phyloP scores from a whole-genome alignment of 2,113 vertebrate species.

The Cathartes aura region DNA sequence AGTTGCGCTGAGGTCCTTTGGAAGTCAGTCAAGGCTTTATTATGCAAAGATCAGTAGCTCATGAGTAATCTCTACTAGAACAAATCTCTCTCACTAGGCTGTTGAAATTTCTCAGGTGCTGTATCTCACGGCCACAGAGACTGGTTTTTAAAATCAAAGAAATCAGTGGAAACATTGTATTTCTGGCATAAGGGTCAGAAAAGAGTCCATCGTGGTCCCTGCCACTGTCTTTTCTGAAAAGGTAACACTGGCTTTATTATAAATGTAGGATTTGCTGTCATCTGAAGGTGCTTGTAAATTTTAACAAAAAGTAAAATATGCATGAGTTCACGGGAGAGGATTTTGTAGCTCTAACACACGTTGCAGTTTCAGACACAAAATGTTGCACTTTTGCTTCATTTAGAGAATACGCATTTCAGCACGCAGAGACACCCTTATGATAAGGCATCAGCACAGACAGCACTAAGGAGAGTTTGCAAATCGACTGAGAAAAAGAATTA shows the following conservation, averaged over 20 bases:
- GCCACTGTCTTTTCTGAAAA: not conserved
- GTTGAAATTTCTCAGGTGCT: not conserved
- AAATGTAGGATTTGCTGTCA: not conserved
- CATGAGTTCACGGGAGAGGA: not conserved
- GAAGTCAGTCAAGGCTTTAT: conserved; percentile 22
- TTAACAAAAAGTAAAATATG: not conserved
- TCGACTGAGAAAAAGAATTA: not conserved
- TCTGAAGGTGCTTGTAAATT: not conserved
- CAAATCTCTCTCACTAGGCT: not conserved
- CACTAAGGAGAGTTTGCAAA: not conserved
- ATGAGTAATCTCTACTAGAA: not conserved
- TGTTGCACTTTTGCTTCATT: not conserved
- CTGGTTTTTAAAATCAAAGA: not conserved
- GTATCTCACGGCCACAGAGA: not conserved
- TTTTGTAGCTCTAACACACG: not conserved
- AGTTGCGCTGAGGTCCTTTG: not conserved
- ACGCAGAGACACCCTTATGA: not conserved
- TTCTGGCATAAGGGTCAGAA: not conserved
- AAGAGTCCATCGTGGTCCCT: fast-evolving
- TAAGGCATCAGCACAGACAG: not conserved
- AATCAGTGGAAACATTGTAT: not conserved
- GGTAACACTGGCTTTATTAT: not conserved
- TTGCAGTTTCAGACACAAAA: not conserved
- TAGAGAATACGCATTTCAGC: not conserved
- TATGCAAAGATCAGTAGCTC: conserved; percentile 2